Conservation (phyloP, 2,797 vertebrate species). For the Acipenser oxyrinchus region DNA sequence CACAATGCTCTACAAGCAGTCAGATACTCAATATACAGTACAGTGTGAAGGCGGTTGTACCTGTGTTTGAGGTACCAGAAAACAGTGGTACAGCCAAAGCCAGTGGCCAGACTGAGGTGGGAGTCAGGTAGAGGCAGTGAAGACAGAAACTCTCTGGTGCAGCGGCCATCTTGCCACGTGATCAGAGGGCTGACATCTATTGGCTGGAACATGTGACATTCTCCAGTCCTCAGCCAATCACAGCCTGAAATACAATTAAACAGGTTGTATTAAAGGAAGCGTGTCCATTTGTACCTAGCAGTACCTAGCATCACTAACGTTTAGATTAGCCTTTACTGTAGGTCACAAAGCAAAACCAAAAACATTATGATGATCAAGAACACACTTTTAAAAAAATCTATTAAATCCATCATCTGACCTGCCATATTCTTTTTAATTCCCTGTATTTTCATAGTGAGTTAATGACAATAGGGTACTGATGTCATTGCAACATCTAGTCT, state of each 20-base stretch:
- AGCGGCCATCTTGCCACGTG: conserved; percentile 91
- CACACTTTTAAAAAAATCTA: too few species aligned
- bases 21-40: too few species aligned
- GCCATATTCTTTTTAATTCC: too few species aligned
- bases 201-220: conserved; percentile 50
- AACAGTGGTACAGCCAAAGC: conserved; percentile 84
- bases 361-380: too few species aligned
- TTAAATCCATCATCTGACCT: too few species aligned
- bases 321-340: not conserved
- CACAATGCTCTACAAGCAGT: too few species aligned
- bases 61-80: conserved; percentile 82
- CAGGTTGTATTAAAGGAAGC: not conserved
- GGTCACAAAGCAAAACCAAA: not conserved
- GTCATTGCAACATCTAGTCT: not conserved
- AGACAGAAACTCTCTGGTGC: conserved; percentile 68
- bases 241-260: conserved; percentile 58
- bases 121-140: conserved; percentile 76
- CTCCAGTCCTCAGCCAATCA: conserved; percentile 51
- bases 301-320: too few species aligned
- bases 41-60: conserved; percentile 40
- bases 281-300: too few species aligned
- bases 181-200: conserved; percentile 70
- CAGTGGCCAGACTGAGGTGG: conserved; percentile 76
- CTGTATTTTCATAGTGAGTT: too few species aligned
- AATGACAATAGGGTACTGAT: too few species aligned